phyloP scores from a whole-genome alignment of 2,113 vertebrate species.

The Hyperopisus bebe region DNA sequence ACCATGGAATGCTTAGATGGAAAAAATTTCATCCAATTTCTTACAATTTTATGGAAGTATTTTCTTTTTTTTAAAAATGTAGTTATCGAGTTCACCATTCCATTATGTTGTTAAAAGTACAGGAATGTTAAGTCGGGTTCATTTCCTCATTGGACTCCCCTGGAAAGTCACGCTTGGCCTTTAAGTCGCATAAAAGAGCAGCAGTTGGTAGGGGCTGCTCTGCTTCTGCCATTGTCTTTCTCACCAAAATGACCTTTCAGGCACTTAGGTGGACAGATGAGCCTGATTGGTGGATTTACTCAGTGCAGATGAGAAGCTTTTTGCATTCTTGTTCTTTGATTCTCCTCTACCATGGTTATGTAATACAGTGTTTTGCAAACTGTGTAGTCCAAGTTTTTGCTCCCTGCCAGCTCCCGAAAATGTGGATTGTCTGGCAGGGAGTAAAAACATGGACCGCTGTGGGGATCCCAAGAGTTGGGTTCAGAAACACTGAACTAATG shows the following conservation, averaged over 20 bases:
- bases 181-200: not conserved
- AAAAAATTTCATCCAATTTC: not conserved
- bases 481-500: not conserved
- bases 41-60: not conserved
- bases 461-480: not conserved
- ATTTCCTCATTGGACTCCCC: not conserved
- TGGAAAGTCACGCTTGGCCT: not conserved
- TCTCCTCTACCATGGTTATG: not conserved
- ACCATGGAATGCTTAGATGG: not conserved
- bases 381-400: not conserved
- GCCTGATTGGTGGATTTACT: not conserved
- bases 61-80: not conserved
- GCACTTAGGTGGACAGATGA: not conserved
- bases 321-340: not conserved
- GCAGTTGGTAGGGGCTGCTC: not conserved
- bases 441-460: not conserved
- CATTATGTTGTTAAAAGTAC: not conserved
- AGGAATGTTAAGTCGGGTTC: not conserved
- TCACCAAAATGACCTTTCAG: not conserved
- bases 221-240: not conserved
- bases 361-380: not conserved
- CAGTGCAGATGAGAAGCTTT: not conserved
- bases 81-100: not conserved
- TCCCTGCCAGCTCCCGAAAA: not conserved
- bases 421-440: not conserved